These are phyloP conservation scores for Polydrusus cervinus DNA, from an alignment of 2,888 invertebrate genomes.

Conservation along the genomic window DNA sequence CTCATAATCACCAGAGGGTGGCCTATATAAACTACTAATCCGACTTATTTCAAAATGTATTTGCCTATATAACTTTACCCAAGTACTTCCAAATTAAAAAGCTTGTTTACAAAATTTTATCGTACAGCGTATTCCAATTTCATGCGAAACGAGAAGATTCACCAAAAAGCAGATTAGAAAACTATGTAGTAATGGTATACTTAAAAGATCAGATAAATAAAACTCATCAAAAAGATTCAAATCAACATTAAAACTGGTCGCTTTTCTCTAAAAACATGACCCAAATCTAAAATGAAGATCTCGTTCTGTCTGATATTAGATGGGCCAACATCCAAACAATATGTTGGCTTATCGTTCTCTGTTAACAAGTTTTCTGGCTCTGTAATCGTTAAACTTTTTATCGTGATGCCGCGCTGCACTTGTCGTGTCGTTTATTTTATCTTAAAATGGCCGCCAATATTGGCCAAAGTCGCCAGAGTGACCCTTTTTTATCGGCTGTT, in stretches of 20 bases:
- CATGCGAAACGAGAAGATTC: slow-evolving; percentile 25
- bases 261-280: slow-evolving; percentile 60
- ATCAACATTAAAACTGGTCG: slow-evolving; percentile 70
- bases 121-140: slow-evolving; percentile 6
- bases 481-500: slow-evolving; percentile 54
- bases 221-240: slow-evolving; percentile 72
- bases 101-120: not conserved
- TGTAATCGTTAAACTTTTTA: slow-evolving; percentile 68
- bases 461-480: slow-evolving; percentile 58
- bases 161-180: slow-evolving; percentile 24
- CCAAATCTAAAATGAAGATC: slow-evolving; percentile 71
- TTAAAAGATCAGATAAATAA: slow-evolving; percentile 69
- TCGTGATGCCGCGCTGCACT: slow-evolving; percentile 66
- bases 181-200: slow-evolving; percentile 52
- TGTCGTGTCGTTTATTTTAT: slow-evolving; percentile 69
- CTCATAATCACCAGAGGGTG: too few relatives aligned
- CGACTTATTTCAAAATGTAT: too few relatives aligned
- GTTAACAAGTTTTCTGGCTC: slow-evolving; percentile 70
- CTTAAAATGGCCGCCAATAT: slow-evolving; percentile 65
- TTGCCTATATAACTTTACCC: too few relatives aligned
- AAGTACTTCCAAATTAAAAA: not conserved
- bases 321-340: slow-evolving; percentile 70
- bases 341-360: slow-evolving; percentile 70
- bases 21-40: too few relatives aligned
- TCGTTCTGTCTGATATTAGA: slow-evolving; percentile 64